Evolutionary conservation across 2,113 vertebrate species (phyloP).

Genomic region (Cheirogaleus medius): DNA sequence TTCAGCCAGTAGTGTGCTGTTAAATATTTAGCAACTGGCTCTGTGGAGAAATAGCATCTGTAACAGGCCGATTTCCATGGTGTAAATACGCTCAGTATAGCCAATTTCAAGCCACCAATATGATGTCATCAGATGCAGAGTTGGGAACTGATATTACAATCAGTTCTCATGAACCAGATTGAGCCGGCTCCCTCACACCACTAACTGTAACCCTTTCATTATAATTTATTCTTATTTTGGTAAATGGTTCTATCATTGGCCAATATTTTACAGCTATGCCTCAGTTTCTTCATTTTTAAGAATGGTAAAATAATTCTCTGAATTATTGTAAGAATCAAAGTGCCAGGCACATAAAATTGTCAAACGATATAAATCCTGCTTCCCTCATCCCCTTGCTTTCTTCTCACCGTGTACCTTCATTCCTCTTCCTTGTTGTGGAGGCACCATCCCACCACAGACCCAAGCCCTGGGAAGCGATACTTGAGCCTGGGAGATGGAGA

Average conservation of each 20-base stretch:
- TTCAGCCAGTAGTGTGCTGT: neutral
- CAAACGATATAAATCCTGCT: neutral
- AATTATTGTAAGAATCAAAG: neutral
- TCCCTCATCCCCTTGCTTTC: neutral
- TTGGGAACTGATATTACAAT: neutral
- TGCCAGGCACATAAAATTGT: neutral
- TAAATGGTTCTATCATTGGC: neutral
- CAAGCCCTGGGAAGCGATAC: neutral
- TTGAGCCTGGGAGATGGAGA: neutral
- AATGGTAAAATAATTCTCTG: neutral
- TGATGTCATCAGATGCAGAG: neutral
- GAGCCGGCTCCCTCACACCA: neutral
- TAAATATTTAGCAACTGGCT: neutral
- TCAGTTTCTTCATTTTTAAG: slow-evolving; percentile 12
- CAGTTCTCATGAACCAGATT: neutral
- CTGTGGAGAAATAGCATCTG: neutral
- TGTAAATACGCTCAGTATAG: neutral
- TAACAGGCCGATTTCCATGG: neutral
- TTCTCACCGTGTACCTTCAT: neutral
- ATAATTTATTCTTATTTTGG: neutral
- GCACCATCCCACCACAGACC: neutral
- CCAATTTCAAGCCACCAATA: neutral
- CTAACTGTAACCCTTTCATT: neutral
- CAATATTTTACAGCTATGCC: neutral
- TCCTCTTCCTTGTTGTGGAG: neutral